Conservation (phyloP, 2,797 vertebrate species). For the Diplodus sargus region DNA sequence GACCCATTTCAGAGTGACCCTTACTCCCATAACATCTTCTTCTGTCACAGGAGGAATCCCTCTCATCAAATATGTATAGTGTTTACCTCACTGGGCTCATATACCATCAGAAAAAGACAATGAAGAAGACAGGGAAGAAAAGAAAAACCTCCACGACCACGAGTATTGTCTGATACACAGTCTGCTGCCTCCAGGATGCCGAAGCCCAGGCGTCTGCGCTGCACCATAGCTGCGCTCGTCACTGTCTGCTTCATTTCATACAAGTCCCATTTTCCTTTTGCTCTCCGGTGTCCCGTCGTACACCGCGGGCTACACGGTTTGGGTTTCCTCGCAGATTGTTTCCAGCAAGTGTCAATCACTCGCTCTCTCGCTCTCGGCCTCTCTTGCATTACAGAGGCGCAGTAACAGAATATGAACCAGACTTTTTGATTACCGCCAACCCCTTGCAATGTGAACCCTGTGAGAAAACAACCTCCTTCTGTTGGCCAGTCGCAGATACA, state of each 20-base stretch:
- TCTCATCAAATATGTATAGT: slow-evolving; percentile 53
- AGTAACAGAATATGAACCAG: slow-evolving; percentile 54
- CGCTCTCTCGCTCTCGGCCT: slow-evolving; percentile 23
- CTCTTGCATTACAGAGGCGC: slow-evolving; percentile 22
- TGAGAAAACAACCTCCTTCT: slow-evolving; percentile 32
- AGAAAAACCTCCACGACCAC: background rate
- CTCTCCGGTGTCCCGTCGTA: slow-evolving; percentile 62
- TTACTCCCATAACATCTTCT: slow-evolving; percentile 40
- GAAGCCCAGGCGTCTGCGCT: slow-evolving; percentile 7
- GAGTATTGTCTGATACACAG: background rate
- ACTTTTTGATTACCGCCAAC: slow-evolving; percentile 50
- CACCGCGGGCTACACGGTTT: slow-evolving; percentile 38
- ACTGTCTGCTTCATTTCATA: slow-evolving; percentile 40
- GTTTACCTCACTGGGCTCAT: slow-evolving; percentile 13
- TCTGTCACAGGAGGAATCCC: slow-evolving; percentile 53
- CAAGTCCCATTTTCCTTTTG: slow-evolving; percentile 40
- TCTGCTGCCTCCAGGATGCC: background rate
- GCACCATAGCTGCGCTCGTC: slow-evolving; percentile 11
- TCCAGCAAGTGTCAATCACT: slow-evolving; percentile 75
- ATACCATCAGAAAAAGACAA: slow-evolving; percentile 8
- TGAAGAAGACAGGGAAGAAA: background rate
- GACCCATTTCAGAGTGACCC: slow-evolving; percentile 52
- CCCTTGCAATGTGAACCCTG: slow-evolving; percentile 23
- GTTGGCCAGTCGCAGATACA: slow-evolving; percentile 7
- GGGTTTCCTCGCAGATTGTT: slow-evolving; percentile 76